Conservation (phyloP, 1,140 invertebrate genomes). For the Aethina tumida region DNA sequence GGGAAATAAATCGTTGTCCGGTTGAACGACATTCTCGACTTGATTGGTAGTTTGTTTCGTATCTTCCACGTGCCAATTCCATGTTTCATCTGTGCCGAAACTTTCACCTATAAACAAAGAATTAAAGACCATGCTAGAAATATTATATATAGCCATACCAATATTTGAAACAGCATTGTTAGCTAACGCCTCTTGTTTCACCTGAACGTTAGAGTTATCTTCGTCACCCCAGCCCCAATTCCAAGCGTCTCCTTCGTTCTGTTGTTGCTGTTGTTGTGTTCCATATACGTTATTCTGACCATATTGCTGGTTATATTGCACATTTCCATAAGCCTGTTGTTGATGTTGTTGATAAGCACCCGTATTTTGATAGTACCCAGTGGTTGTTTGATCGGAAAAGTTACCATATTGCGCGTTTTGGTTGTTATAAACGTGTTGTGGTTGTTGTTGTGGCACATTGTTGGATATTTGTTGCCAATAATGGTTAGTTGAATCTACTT, state of each 20-base stretch:
- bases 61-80: conserved; percentile 34
- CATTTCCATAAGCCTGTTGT: conserved; percentile 15
- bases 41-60: conserved; percentile 5
- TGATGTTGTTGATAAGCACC: conserved; percentile 7
- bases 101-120: conserved; percentile 27
- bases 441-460: conserved; percentile 8
- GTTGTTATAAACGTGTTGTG: too few species aligned
- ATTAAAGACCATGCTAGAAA: conserved; percentile 1
- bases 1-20: conserved; percentile 11
- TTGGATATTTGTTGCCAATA: conserved; percentile 23
- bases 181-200: neutral
- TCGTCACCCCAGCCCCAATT: conserved; percentile 35
- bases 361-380: conserved; percentile 7
- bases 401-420: conserved; percentile 17
- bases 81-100: conserved; percentile 36
- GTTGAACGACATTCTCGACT: conserved; percentile 5
- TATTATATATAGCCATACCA: neutral
- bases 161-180: conserved; percentile 9
- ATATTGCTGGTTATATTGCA: conserved; percentile 25
- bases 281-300: conserved; percentile 21
- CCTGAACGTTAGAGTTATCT: conserved; percentile 31
- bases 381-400: conserved; percentile 12
- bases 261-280: conserved; percentile 6
- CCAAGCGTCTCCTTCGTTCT: conserved; percentile 24
- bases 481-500: conserved; percentile 11